phyloP scores from a whole-genome alignment of 2,797 vertebrate genomes.

The Karalla daura region DNA sequence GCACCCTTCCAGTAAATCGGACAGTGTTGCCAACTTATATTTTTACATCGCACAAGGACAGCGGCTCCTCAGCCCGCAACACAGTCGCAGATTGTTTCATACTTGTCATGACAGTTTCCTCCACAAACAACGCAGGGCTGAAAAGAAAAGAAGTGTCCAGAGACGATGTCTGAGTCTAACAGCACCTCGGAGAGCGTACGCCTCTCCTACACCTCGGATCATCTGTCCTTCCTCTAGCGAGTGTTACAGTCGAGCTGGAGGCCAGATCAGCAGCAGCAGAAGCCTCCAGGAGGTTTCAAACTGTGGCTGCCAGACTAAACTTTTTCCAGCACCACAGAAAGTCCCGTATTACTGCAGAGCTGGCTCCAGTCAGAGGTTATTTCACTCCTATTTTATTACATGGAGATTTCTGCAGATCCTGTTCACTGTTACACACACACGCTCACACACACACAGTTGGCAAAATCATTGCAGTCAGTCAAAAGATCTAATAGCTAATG shows the following conservation, averaged over 20 bases:
- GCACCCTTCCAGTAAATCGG: constrained; percentile 57
- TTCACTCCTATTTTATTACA: constrained; percentile 43
- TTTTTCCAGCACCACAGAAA: not conserved
- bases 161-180: too few relatives aligned
- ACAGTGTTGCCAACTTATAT: constrained; percentile 45
- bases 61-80: constrained; percentile 32
- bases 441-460: constrained; percentile 44
- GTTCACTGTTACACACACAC: constrained; percentile 5
- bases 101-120: constrained; percentile 6
- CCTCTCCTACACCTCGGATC: not conserved
- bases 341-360: not conserved
- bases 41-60: constrained; percentile 42
- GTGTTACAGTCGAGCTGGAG: constrained; percentile 17
- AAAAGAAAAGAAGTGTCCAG: not conserved
- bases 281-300: not conserved
- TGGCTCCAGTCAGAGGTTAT: constrained; percentile 6
- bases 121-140: not conserved
- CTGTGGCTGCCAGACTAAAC: constrained; percentile 22
- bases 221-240: constrained; percentile 2
- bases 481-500: constrained; percentile 61
- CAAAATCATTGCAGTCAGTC: constrained; percentile 60
- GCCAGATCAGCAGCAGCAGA: constrained; percentile 6
- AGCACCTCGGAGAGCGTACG: too few relatives aligned
- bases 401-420: constrained; percentile 21
- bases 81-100: constrained; percentile 22